phyloP scores from a whole-genome alignment of 2,113 vertebrate genomes.

The Zosterops pallidus region DNA sequence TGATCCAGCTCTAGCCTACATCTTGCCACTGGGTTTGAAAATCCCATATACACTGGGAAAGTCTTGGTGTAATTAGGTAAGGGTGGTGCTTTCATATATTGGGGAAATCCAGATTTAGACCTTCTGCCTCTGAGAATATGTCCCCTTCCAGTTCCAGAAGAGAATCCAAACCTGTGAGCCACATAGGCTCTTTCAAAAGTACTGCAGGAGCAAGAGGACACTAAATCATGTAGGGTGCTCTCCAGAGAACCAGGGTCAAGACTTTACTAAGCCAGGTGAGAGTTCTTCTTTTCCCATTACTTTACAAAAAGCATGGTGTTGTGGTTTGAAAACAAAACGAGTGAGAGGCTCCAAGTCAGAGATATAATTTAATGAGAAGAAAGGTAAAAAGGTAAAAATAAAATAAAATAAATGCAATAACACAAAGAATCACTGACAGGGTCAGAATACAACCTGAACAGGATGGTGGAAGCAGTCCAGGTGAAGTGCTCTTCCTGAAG shows the following conservation, averaged over 20 bases:
- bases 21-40: neutral
- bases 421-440: no score
- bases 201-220: neutral
- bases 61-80: neutral
- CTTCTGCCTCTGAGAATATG: neutral
- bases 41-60: neutral
- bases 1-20: neutral
- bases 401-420: no score
- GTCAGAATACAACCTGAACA: no score
- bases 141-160: neutral
- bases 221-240: neutral
- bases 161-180: neutral
- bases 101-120: neutral
- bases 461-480: no score
- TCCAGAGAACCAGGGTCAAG: neutral
- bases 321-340: no score
- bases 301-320: neutral
- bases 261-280: neutral
- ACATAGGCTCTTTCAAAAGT: neutral
- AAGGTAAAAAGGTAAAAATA: no score
- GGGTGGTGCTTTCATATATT: neutral
- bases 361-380: no score
- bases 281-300: neutral
- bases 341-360: no score
- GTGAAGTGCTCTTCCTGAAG: no score